A percentile compares a stretch with the other conserved stretches of the same genome.
phyloP scores from a whole-genome alignment of 2,888 invertebrate genomes.

The Mimas tiliae region DNA sequence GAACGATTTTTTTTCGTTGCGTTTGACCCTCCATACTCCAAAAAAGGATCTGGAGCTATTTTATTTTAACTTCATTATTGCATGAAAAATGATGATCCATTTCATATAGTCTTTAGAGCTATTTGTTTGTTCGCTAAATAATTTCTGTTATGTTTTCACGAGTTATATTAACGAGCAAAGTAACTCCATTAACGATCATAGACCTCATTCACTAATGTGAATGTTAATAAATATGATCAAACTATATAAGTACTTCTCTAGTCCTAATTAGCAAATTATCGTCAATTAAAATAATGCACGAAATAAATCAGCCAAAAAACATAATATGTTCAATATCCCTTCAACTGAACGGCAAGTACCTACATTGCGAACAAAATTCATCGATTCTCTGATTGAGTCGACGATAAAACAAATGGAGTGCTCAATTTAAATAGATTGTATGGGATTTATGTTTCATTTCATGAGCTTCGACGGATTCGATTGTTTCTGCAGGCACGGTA shows the following conservation, averaged over 20 bases:
- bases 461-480: slow-evolving; percentile 57
- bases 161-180: too few species aligned
- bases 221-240: too few species aligned
- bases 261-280: neutral
- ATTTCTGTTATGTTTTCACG: too few species aligned
- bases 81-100: neutral
- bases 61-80: neutral
- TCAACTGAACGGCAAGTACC: slow-evolving; percentile 35
- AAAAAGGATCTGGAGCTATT: slow-evolving; percentile 9
- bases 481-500: slow-evolving; percentile 26
- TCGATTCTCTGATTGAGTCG: slow-evolving; percentile 71
- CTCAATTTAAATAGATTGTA: slow-evolving; percentile 81
- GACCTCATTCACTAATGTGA: neutral
- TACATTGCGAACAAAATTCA: slow-evolving; percentile 64
- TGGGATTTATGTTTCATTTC: slow-evolving; percentile 79
- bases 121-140: neutral
- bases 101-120: neutral
- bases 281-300: neutral
- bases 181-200: too few species aligned
- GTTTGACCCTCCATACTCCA: slow-evolving; percentile 53
- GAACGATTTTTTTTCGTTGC: slow-evolving; percentile 57
- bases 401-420: slow-evolving; percentile 80
- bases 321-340: neutral
- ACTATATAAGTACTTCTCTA: neutral
- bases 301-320: slow-evolving; percentile 1